These are phyloP conservation scores for Lithophane ornitopus DNA, from an alignment of 2,888 invertebrate species.

Conservation along the genomic window DNA sequence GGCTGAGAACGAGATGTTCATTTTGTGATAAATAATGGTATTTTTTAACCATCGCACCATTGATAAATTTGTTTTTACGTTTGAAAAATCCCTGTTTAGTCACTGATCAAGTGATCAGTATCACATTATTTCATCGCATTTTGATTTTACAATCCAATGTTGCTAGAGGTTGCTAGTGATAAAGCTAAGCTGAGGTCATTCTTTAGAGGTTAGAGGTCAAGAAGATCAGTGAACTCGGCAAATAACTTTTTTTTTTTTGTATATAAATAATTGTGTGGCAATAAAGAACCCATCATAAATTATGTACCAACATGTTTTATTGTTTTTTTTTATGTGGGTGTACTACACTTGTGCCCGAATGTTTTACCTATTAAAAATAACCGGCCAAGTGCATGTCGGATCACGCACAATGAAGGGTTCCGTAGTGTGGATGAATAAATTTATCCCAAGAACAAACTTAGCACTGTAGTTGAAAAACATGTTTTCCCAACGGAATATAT, in stretches of 20 bases:
- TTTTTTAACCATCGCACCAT: not conserved
- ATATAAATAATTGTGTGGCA: not conserved
- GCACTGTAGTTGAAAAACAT: too few species aligned
- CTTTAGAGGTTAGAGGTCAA: constrained; percentile 3
- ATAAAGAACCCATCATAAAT: not conserved
- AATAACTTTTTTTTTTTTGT: too few species aligned
- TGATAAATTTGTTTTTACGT: not conserved
- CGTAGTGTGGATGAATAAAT: too few species aligned
- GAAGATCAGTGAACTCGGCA: constrained; percentile 14
- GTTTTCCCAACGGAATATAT: too few species aligned
- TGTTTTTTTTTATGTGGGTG: not conserved
- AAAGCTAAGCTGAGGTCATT: constrained; percentile 7
- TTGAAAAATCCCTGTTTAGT: not conserved
- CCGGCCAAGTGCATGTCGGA: too few species aligned
- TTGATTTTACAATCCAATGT: constrained; percentile 1
- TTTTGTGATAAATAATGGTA: not conserved
- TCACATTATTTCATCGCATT: not conserved
- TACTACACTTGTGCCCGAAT: too few species aligned
- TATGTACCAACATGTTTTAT: not conserved
- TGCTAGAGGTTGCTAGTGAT: constrained; percentile 30
- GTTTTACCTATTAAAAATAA: too few species aligned
- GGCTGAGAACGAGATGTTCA: not conserved
- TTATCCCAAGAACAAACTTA: too few species aligned
- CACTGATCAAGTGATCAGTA: not conserved
- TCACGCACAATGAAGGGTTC: too few species aligned